These are phyloP conservation scores for Ornithorhynchus anatinus DNA, from an alignment of 2,113 vertebrate genomes.

Conservation along the genomic window DNA sequence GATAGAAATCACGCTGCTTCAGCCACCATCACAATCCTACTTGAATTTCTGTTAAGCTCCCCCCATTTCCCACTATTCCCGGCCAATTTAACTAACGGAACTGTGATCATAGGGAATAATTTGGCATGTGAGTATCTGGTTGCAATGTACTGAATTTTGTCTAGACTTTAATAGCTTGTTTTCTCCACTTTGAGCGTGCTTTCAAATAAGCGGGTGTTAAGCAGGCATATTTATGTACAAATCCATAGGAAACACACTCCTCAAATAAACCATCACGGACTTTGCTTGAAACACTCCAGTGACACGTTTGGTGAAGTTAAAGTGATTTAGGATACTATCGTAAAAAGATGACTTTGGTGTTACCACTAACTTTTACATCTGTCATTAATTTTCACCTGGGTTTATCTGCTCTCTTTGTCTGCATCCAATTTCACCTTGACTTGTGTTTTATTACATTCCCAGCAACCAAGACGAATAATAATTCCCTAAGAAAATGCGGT, in stretches of 20 bases:
- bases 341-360: conserved; percentile 43
- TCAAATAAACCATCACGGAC: conserved; percentile 7
- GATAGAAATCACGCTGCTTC: too few relatives aligned
- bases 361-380: conserved; percentile 61
- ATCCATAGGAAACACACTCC: neutral
- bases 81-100: neutral
- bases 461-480: conserved; percentile 51
- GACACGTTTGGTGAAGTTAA: conserved; percentile 61
- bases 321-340: conserved; percentile 33
- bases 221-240: neutral
- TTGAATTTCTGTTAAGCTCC: neutral
- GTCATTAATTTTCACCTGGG: conserved; percentile 61
- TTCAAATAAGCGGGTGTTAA: neutral
- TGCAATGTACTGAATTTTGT: too few relatives aligned
- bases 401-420: conserved; percentile 56
- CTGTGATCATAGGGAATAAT: neutral
- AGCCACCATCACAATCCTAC: neutral
- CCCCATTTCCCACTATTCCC: neutral
- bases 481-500: conserved; percentile 54
- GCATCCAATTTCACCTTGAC: conserved; percentile 64
- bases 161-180: too few relatives aligned
- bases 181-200: neutral
- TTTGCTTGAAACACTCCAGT: conserved; percentile 45
- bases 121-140: neutral
- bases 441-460: conserved; percentile 64